A percentile compares a stretch with the other conserved stretches of the same genome.
These are phyloP conservation scores for Homarus gammarus DNA, from an alignment of 2,888 invertebrate genomes.

Conservation along the genomic window DNA sequence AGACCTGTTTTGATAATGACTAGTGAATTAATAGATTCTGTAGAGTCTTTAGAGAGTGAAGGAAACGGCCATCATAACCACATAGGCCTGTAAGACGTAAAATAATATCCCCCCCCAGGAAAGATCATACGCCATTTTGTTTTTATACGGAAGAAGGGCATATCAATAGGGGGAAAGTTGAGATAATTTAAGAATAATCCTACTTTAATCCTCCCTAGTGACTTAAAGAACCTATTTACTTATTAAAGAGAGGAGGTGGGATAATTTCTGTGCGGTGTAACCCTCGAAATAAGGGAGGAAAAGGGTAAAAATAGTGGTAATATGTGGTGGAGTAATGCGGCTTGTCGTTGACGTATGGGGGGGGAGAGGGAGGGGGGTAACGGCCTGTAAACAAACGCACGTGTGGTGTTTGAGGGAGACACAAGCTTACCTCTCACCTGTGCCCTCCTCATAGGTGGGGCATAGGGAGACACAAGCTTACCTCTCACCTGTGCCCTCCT, in stretches of 20 bases:
- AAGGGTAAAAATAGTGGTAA: background rate
- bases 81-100: too few species aligned
- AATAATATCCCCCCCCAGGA: background rate
- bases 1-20: background rate
- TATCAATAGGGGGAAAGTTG: slow-evolving; percentile 18
- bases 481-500: too few species aligned
- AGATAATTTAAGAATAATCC: background rate
- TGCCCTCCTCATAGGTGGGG: too few species aligned
- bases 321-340: background rate
- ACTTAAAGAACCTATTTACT: too few species aligned
- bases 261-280: too few species aligned
- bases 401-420: background rate
- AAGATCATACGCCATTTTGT: slow-evolving; percentile 17
- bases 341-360: background rate
- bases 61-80: background rate
- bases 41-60: background rate
- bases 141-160: slow-evolving; percentile 9
- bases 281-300: too few species aligned
- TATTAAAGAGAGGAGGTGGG: too few species aligned
- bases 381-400: slow-evolving; percentile 36
- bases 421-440: too few species aligned
- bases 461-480: too few species aligned
- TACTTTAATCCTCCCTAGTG: background rate
- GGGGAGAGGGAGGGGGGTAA: background rate
- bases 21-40: background rate